A percentile compares a stretch with the other conserved stretches of the same genome.
Evolutionary conservation across 2,888 invertebrate genomes (phyloP).

Genomic region (Erpobdella octoculata): DNA sequence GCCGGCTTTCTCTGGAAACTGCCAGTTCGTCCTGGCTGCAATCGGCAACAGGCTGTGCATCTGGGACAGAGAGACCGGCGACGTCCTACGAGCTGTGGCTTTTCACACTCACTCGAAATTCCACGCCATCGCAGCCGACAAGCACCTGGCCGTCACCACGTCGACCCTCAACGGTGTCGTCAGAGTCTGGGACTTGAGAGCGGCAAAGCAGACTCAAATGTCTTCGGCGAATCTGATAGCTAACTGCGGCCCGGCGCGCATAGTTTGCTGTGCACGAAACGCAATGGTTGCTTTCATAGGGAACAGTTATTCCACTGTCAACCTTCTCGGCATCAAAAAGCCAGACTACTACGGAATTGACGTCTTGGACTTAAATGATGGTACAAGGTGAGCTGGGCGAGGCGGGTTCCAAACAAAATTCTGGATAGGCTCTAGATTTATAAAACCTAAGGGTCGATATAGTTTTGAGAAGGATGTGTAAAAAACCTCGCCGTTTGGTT

Average conservation of each 20-base stretch:
- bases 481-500: too few species aligned
- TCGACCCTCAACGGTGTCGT: slow-evolving; percentile 37
- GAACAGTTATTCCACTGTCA: slow-evolving; percentile 35
- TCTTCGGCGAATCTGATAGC: not conserved
- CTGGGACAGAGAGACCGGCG: slow-evolving; percentile 33
- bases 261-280: slow-evolving; percentile 31
- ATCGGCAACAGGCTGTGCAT: slow-evolving; percentile 32
- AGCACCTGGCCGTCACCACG: slow-evolving; percentile 35
- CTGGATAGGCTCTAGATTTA: too few species aligned
- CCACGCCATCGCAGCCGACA: not conserved
- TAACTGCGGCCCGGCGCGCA: slow-evolving; percentile 36
- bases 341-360: slow-evolving; percentile 42
- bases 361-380: slow-evolving; percentile 37
- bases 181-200: slow-evolving; percentile 37
- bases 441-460: too few species aligned
- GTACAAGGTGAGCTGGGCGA: slow-evolving; percentile 26
- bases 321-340: slow-evolving; percentile 39
- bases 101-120: slow-evolving; percentile 32
- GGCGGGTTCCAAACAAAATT: too few species aligned
- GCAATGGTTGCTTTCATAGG: slow-evolving; percentile 35
- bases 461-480: too few species aligned
- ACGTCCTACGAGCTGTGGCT: slow-evolving; percentile 27
- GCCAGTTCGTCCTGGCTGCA: slow-evolving; percentile 33
- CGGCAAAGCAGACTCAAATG: slow-evolving; percentile 20
- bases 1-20: slow-evolving; percentile 33